Percentiles rank a stretch among this genome's conserved stretches.
phyloP scores from a whole-genome alignment of 2,888 invertebrate genomes.

The Mythimna albipuncta region DNA sequence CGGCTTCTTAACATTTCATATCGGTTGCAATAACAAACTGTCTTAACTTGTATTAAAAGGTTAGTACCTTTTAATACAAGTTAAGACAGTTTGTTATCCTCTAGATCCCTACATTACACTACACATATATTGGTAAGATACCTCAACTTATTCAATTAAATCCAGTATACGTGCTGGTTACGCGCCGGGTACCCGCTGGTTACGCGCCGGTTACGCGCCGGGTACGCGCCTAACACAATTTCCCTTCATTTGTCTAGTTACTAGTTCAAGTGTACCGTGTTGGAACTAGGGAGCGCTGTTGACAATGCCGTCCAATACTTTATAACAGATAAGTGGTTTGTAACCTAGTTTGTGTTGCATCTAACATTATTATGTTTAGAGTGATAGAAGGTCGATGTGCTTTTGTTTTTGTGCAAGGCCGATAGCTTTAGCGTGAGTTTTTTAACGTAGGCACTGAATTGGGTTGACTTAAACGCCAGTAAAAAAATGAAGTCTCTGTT shows the following conservation, averaged over 20 bases:
- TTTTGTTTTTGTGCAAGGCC: not conserved
- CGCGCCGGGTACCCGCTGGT: not conserved
- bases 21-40: too few relatives aligned
- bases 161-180: not conserved
- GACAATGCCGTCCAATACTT: slow-evolving; percentile 34
- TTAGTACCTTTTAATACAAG: too few relatives aligned
- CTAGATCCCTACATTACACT: not conserved
- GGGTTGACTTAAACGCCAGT: too few relatives aligned
- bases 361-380: slow-evolving; percentile 10
- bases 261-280: slow-evolving; percentile 6
- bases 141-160: not conserved
- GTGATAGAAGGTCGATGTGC: not conserved
- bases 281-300: slow-evolving; percentile 20
- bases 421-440: too few relatives aligned
- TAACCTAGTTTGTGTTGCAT: slow-evolving; percentile 29
- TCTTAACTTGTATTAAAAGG: too few relatives aligned
- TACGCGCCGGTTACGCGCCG: not conserved
- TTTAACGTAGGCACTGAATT: too few relatives aligned
- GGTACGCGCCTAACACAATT: slow-evolving; percentile 31
- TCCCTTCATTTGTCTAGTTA: slow-evolving; percentile 24
- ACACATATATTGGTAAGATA: not conserved
- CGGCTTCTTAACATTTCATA: too few relatives aligned
- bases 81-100: too few relatives aligned
- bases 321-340: slow-evolving; percentile 25
- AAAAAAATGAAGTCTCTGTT: too few relatives aligned